phyloP scores from a whole-genome alignment of 2,888 invertebrate species.

The Nomada ruficornis region DNA sequence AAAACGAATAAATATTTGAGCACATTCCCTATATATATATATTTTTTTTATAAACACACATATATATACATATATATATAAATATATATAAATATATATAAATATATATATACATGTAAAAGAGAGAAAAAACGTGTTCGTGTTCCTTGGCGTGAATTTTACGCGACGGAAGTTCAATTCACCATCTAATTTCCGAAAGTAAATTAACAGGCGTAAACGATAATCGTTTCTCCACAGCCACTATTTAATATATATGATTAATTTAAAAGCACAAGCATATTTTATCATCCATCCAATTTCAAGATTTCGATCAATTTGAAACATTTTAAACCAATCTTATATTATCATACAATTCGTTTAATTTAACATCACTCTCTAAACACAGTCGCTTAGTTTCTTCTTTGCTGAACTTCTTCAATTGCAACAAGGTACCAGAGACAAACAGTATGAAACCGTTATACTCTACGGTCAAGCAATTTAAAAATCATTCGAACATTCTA shows the following conservation, averaged over 20 bases:
- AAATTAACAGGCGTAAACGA: constrained; percentile 50
- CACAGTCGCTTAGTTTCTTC: constrained; percentile 33
- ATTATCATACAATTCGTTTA: constrained; percentile 41
- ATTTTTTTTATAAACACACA: background rate
- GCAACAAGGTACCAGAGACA: constrained; percentile 46
- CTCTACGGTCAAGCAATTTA: constrained; percentile 48
- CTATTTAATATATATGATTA: constrained; percentile 44
- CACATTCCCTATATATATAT: constrained; percentile 31
- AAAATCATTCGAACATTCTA: constrained; percentile 36
- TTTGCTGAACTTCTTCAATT: constrained; percentile 49
- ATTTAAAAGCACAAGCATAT: constrained; percentile 55
- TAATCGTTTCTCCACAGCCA: constrained; percentile 68
- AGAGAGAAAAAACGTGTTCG: constrained; percentile 16
- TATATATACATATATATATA: no score
- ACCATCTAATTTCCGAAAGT: constrained; percentile 50
- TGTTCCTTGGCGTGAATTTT: constrained; percentile 16
- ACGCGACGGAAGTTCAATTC: constrained; percentile 29
- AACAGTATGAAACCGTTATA: constrained; percentile 15
- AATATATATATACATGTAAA: background rate
- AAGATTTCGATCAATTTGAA: constrained; percentile 44
- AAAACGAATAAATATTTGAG: constrained; percentile 70
- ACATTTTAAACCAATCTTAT: constrained; percentile 34
- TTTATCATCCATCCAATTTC: constrained; percentile 43
- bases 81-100: no score
- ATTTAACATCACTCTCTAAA: constrained; percentile 58